Evolutionary conservation across 2,888 invertebrate species (phyloP).

Genomic region (Heliconius hortense): DNA sequence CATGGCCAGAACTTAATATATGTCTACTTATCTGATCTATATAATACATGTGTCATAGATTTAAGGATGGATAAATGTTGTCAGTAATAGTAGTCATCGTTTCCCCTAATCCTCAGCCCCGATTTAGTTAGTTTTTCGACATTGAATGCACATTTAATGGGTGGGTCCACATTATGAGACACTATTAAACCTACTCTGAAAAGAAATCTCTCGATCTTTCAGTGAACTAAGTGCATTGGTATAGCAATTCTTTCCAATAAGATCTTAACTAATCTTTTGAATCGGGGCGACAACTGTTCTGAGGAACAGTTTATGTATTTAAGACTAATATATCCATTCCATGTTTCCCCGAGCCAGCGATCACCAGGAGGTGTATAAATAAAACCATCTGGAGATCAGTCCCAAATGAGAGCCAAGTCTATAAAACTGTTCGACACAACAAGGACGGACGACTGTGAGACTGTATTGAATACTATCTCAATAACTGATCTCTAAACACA

Average conservation of each 20-base stretch:
- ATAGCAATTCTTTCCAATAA: constrained; percentile 35
- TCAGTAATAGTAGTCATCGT: constrained; percentile 32
- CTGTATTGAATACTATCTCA: not conserved
- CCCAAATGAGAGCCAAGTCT: not conserved
- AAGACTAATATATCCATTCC: constrained; percentile 49
- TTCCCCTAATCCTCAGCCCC: constrained; percentile 29
- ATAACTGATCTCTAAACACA: constrained; percentile 33
- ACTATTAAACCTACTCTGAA: not conserved
- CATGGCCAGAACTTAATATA: constrained; percentile 62
- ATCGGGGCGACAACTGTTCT: constrained; percentile 54
- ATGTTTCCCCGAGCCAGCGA: constrained; percentile 54
- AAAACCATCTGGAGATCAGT: constrained; percentile 23
- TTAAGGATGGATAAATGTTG: constrained; percentile 37
- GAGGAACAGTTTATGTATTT: constrained; percentile 52
- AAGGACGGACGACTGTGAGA: not conserved
- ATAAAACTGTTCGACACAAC: not conserved
- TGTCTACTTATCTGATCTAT: constrained; percentile 40
- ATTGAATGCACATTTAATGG: not conserved
- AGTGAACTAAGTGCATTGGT: not conserved
- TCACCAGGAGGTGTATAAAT: constrained; percentile 49
- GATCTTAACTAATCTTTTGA: constrained; percentile 33
- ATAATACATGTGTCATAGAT: constrained; percentile 38
- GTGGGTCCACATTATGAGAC: not conserved
- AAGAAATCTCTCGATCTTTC: not conserved
- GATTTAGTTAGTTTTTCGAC: constrained; percentile 25